Evolutionary conservation across 2,797 vertebrate genomes (phyloP), one percentile per base, ranked within the genome.

Genomic region (Diplodus sargus): DNA sequence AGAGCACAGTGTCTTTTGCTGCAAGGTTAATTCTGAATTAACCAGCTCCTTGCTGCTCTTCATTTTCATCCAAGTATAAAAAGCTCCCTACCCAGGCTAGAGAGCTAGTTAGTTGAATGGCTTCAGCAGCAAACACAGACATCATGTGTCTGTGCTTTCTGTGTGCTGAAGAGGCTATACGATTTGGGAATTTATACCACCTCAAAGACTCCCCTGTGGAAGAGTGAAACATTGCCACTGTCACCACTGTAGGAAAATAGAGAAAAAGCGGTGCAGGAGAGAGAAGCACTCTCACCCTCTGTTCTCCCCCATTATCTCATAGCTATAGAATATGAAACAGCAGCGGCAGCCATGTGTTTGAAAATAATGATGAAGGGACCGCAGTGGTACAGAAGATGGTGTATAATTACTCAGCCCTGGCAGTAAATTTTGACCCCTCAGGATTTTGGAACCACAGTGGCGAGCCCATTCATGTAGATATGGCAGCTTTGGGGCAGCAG

Each of bases 321-420:
- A 70, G 83, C 66, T 59, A 65, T 79, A 67, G 81, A 89, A 83
- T 86, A 80, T 88, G 87, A 83, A 90, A 84, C 68, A 43, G 82
- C 79, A 78, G 83, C 82, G 66, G 84, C 86, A 77, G 81, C 75
- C 76, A 77, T 90, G 90, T 89, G 89, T 86, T 89, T 49, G 74
- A 80, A 87, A 89, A 85, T 91, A 89, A 90, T 90, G 90, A 92
- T 85, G 85, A 91, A 85, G 86, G 85, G 83, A 78, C 82, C 70
- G 20, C 74, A 63, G 87, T 30, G 78, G 75, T 85, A 82, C 79
- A 87, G 76, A 85, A 85, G 88, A 89, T 72, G 0, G 74, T 82
- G 84, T 84, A 80, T 94, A 93, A 94, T 94, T 92, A 89, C 87
- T 88, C 81, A 75, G 79, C 64, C 74, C 84, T 74, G 82, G 86